A percentile compares a stretch with the other conserved stretches of the same genome.
These are phyloP conservation scores for Melitaea athalia DNA, from an alignment of 2,888 invertebrate genomes.

Conservation along the genomic window DNA sequence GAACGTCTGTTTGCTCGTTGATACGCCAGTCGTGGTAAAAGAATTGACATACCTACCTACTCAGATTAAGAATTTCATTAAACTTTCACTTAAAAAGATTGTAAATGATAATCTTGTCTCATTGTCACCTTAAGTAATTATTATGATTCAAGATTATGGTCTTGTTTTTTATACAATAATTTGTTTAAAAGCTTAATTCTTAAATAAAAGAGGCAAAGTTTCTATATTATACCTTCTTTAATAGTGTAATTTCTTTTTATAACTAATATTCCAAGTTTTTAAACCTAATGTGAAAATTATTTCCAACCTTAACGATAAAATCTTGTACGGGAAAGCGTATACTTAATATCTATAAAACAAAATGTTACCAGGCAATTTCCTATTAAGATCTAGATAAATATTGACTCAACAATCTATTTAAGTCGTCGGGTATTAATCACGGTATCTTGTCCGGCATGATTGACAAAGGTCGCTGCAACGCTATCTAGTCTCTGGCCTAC, in stretches of 20 bases:
- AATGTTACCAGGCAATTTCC: constrained; percentile 26
- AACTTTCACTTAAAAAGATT: background rate
- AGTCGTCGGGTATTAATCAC: constrained; percentile 52
- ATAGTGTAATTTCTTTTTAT: background rate
- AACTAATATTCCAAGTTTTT: background rate
- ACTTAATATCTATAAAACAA: constrained; percentile 6
- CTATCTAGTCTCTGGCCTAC: constrained; percentile 42
- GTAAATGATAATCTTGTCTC: no score
- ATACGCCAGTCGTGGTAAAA: background rate
- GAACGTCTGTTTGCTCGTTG: constrained; percentile 8
- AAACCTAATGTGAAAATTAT: background rate
- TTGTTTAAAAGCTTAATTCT: no score
- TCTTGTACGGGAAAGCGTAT: constrained; percentile 4
- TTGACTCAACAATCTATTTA: constrained; percentile 47
- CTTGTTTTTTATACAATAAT: no score
- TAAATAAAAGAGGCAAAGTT: no score
- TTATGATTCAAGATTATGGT: no score
- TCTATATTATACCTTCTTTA: background rate
- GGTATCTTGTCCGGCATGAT: constrained; percentile 54
- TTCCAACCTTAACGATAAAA: background rate
- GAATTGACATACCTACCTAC: background rate
- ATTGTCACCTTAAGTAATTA: no score
- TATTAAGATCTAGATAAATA: constrained; percentile 40
- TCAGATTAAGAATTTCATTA: constrained; percentile 1
- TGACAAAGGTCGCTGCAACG: constrained; percentile 59